Evolutionary conservation across 2,113 vertebrate species (phyloP), one percentile per base, ranked within the genome.

Genomic region (Hippocampus mohnikei): DNA sequence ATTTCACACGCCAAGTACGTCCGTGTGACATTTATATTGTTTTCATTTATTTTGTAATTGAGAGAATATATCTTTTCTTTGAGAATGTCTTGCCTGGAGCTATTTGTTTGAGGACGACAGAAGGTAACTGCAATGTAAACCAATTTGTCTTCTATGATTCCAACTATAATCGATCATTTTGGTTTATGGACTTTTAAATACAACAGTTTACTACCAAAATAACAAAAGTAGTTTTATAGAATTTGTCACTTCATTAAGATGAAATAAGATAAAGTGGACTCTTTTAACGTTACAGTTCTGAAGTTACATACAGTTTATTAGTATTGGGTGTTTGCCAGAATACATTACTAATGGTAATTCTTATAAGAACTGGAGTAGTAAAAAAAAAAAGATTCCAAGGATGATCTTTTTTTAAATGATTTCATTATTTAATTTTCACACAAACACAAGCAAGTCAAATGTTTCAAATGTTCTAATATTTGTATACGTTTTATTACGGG

Each of bases 401-500:
- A 76, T 85, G 81, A 87, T 88, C 78, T 81, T 84, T 25, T 81
- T 71, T 86, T 84, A 44, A 1, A 48, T 4, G 18, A 50, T 50
- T 50, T 50, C 46, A 18, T 50, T 20, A 58, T 27, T 88, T 91
- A 75, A 87, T 86, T 87, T 85, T 81, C 73, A 68, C 81, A 89
- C 86, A 87, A 79, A 65, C 56, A 88, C 53, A 66, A 86, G 76
- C 87, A 88, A 89, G 71, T 79, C 82, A 90, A 66, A 48, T 66
- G 64, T 25, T 79, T 77, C 79, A 74, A 77, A 86, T 76, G 78
- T 79, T 81, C 75, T 81, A 85, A 73, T 75, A 74, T 62, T 79
- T 79, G 23, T 27, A 63, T 62, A 62, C 41, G 61, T 41, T 41
- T 63, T 25, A n/a, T 63, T 63, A 41, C 6, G 21, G 2, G 46